These are phyloP conservation scores for Tachina fera DNA, from an alignment of 2,888 invertebrate genomes.

Conservation along the genomic window DNA sequence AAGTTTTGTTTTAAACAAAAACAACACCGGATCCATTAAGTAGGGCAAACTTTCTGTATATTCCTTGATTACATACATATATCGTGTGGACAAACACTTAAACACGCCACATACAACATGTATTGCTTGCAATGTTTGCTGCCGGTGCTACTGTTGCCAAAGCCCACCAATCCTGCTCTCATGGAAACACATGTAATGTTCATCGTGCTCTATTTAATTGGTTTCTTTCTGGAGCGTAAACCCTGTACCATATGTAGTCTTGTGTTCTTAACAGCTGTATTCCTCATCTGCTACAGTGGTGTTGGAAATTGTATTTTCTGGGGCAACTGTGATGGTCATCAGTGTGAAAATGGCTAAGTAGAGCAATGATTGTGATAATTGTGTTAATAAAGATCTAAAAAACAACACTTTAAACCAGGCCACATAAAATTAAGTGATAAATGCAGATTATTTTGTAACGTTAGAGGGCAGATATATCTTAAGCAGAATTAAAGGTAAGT, in stretches of 20 bases:
- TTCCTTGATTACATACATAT: background rate
- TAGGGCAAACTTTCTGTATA: background rate
- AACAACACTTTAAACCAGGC: background rate
- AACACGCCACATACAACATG: constrained; percentile 84
- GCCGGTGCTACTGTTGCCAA: constrained; percentile 97
- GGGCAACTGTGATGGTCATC: constrained; percentile 90
- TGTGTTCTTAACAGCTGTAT: constrained; percentile 96
- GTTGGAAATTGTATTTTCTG: constrained; percentile 97
- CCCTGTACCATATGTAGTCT: constrained; percentile 99
- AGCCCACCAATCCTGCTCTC: constrained; percentile 97
- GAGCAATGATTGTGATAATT: constrained; percentile 7
- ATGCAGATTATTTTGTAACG: background rate
- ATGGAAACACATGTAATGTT: constrained; percentile 99
- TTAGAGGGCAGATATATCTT: background rate
- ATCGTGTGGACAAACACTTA: background rate
- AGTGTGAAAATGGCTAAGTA: constrained; percentile 84
- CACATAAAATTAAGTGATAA: background rate
- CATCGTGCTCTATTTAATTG: constrained; percentile 96
- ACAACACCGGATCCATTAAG: background rate
- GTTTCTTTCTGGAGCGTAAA: constrained; percentile 98
- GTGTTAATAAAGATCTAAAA: background rate
- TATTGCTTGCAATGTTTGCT: constrained; percentile 99
- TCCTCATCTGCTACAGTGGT: constrained; percentile 97
- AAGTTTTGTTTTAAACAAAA: constrained; percentile 8
- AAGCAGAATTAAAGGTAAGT: constrained; percentile 21